A percentile compares a stretch with the other conserved stretches of the same genome.
phyloP scores from a whole-genome alignment of 2,113 vertebrate species.

The Cryptomyrus ogoouensis region DNA sequence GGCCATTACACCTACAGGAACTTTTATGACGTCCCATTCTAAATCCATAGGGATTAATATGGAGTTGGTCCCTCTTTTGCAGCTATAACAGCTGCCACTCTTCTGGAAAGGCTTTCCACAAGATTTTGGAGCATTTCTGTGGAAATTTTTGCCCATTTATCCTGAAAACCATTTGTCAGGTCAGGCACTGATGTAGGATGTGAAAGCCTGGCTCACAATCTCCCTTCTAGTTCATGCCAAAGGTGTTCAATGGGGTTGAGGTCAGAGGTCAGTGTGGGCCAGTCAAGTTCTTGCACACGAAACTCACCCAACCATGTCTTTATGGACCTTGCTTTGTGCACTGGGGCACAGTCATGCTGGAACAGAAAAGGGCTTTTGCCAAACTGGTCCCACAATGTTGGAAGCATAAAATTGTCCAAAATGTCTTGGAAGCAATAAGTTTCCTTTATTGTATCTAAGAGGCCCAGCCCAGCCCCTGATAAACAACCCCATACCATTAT shows the following conservation, averaged over 20 bases:
- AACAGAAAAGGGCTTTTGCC: neutral
- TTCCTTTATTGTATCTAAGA: neutral
- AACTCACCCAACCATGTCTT: no score
- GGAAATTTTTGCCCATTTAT: neutral
- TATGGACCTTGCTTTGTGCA: no score
- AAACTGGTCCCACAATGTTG: neutral
- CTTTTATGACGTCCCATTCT: neutral
- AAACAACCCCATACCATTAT: neutral
- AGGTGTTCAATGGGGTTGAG: neutral
- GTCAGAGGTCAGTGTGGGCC: neutral
- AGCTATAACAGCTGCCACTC: neutral
- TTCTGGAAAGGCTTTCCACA: neutral
- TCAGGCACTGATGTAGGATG: neutral
- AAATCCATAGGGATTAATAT: neutral
- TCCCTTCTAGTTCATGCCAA: neutral
- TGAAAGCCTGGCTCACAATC: neutral
- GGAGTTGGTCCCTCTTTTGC: neutral
- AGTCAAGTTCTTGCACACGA: no score
- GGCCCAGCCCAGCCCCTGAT: neutral
- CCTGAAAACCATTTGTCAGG: neutral
- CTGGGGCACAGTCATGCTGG: no score
- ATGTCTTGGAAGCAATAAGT: neutral
- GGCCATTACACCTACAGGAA: neutral
- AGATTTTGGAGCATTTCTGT: neutral
- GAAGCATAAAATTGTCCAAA: neutral